Evolutionary conservation across 2,797 vertebrate species (phyloP).

Genomic region (Intellagama lesueurii): DNA sequence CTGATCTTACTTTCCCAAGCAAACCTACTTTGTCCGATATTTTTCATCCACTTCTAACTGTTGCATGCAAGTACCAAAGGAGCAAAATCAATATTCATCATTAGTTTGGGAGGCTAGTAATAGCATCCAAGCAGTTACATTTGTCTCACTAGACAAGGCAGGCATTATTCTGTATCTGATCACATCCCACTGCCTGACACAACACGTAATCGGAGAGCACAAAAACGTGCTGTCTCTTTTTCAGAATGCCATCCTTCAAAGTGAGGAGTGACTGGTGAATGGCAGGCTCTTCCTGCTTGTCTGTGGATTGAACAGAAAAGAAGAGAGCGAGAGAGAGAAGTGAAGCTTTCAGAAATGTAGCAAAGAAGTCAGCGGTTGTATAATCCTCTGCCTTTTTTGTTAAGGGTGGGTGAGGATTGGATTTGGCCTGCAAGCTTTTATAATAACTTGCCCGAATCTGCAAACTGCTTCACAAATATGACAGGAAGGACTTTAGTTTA

Average conservation of each 20-base stretch:
- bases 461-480: neutral
- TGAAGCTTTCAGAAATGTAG: neutral
- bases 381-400: too few relatives aligned
- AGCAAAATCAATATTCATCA: slow-evolving; percentile 15
- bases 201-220: slow-evolving; percentile 19
- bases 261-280: slow-evolving; percentile 23
- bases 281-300: neutral
- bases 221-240: slow-evolving; percentile 37
- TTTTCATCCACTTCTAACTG: slow-evolving; percentile 3
- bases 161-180: slow-evolving; percentile 31
- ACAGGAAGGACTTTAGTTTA: neutral
- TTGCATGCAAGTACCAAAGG: slow-evolving; percentile 19
- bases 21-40: neutral
- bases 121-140: slow-evolving; percentile 22
- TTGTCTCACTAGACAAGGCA: slow-evolving; percentile 32
- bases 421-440: neutral
- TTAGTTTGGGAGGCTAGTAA: slow-evolving; percentile 33
- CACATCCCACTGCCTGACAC: slow-evolving; percentile 39
- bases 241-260: slow-evolving; percentile 36
- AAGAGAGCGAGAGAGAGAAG: neutral
- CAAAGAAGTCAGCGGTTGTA: neutral
- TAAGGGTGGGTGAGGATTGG: neutral
- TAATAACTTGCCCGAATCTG: neutral
- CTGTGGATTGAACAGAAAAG: neutral
- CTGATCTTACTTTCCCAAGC: neutral